These are phyloP conservation scores for Datnioides undecimradiatus DNA, from an alignment of 2,113 vertebrate species.

Conservation along the genomic window DNA sequence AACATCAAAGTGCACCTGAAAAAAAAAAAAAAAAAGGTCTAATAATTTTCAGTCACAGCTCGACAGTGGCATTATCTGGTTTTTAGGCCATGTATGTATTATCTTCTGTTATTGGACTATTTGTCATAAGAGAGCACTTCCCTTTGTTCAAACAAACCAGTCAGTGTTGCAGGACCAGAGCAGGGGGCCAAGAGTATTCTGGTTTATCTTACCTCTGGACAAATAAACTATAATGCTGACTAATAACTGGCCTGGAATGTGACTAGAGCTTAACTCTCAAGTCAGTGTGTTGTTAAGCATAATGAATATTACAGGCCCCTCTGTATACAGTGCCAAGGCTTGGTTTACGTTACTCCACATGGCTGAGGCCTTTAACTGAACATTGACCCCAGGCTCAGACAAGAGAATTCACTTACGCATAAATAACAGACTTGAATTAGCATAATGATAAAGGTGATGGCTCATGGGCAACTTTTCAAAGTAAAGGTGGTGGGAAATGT, in stretches of 20 bases:
- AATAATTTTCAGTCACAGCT: conserved; percentile 53
- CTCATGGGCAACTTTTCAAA: conserved; percentile 39
- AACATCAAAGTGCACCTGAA: conserved; percentile 38
- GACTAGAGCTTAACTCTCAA: conserved; percentile 81
- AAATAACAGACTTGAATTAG: conserved; percentile 59
- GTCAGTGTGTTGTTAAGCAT: conserved; percentile 82
- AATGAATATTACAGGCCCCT: conserved; percentile 81
- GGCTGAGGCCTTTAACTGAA: conserved; percentile 71
- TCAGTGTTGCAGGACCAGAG: conserved; percentile 81
- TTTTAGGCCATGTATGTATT: conserved; percentile 76
- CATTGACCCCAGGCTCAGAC: conserved; percentile 64
- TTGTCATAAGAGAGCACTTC: conserved; percentile 90
- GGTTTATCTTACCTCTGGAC: conserved; percentile 93
- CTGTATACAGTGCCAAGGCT: conserved; percentile 71
- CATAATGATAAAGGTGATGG: conserved; percentile 29
- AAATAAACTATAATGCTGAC: conserved; percentile 96
- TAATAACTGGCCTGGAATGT: conserved; percentile 93
- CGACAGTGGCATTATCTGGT: conserved; percentile 78
- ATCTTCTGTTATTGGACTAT: conserved; percentile 89
- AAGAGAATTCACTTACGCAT: conserved; percentile 56
- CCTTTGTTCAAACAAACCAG: conserved; percentile 92
- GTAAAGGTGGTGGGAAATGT: conserved; percentile 15
- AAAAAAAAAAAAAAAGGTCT: neutral
- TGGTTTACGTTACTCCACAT: conserved; percentile 80
- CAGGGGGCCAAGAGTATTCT: conserved; percentile 82